Percentiles rank a stretch among this genome's conserved stretches.
Conservation (phyloP, 2,113 vertebrate species). For the Onychorhynchus coronatus region DNA sequence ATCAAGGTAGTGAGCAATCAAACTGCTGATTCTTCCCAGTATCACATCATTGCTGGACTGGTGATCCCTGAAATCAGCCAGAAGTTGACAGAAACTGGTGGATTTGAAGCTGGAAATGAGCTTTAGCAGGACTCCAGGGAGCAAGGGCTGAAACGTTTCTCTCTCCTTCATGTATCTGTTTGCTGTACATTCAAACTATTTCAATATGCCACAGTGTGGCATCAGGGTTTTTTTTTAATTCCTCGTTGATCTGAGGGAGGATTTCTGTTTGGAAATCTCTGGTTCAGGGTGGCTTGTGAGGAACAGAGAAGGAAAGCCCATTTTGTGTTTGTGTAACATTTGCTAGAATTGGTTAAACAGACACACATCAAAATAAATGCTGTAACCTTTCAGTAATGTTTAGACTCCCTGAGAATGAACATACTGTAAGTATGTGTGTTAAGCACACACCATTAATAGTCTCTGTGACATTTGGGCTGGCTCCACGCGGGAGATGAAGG, state of each 20-base stretch:
- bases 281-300: background rate
- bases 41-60: background rate
- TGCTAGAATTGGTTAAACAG: conserved; percentile 39
- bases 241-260: background rate
- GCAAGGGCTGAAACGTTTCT: background rate
- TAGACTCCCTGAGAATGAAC: conserved; percentile 30
- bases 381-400: conserved; percentile 52
- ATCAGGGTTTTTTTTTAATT: background rate
- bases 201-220: background rate
- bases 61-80: background rate
- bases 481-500: conserved; percentile 53
- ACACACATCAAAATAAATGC: conserved; percentile 43
- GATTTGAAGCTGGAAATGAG: background rate
- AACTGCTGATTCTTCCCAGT: background rate
- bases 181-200: background rate
- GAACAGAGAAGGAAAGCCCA: background rate
- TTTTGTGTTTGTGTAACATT: conserved; percentile 39
- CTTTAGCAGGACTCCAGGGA: background rate
- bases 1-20: background rate
- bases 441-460: conserved; percentile 36
- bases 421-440: conserved; percentile 33
- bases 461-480: conserved; percentile 49
- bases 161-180: background rate
- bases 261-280: conserved; percentile 36
- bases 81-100: background rate